Percentiles rank a stretch among this genome's conserved stretches.
phyloP scores from a whole-genome alignment of 2,797 vertebrate species.

The Streptopelia turtur region DNA sequence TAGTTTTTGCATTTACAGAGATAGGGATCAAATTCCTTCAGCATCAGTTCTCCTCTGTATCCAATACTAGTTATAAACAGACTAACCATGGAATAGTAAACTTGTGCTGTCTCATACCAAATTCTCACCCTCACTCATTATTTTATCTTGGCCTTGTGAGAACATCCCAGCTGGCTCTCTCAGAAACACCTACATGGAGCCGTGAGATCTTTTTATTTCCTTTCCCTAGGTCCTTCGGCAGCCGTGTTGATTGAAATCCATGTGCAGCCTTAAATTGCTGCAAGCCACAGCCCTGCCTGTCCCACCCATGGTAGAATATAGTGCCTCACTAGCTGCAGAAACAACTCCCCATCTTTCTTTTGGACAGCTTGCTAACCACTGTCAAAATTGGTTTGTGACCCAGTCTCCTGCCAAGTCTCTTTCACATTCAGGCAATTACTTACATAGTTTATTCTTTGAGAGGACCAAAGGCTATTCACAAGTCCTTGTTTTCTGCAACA shows the following conservation, averaged over 20 bases:
- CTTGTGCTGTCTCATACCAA: background rate
- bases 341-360: conserved; percentile 9
- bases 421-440: background rate
- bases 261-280: background rate
- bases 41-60: background rate
- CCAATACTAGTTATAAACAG: background rate
- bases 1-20: background rate
- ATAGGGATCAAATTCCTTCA: background rate
- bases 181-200: background rate
- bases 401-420: background rate
- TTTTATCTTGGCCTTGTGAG: background rate
- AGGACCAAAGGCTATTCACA: background rate
- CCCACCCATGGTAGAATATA: background rate
- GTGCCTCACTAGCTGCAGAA: background rate
- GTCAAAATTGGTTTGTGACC: conserved; percentile 3
- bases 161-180: background rate
- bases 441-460: background rate
- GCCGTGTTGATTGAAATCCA: conserved; percentile 2
- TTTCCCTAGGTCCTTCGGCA: background rate
- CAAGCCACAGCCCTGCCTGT: background rate
- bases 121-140: background rate
- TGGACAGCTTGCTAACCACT: conserved; percentile 12
- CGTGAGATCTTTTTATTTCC: background rate
- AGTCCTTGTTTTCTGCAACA: background rate
- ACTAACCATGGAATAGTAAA: background rate